Base-by-base conservation (phyloP, 2,888 invertebrate species). In the Andrena marginata region DNA sequence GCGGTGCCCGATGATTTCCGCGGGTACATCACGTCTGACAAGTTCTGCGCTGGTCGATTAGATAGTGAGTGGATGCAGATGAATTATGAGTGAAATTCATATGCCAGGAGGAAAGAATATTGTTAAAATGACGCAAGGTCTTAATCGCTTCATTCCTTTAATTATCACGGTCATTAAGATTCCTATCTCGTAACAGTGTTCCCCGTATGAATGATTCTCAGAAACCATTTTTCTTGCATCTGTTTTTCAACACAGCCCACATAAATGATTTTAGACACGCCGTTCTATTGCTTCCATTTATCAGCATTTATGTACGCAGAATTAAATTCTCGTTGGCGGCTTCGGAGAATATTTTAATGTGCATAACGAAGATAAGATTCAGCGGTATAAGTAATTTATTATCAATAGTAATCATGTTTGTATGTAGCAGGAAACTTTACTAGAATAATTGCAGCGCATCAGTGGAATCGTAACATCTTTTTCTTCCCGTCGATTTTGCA, bases 41-140 rank as follows among this genome's bases (percentile, higher is more conserved):
- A 91, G 71, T 91, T 92, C 59, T 90, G 90, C 51, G 91, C 91
- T 23, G 91, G 90, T 5, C 81, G 85, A 49, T 74, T 84, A 33
- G 91, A 91, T 62, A 90, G 89, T 90, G 54, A 84, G 76, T 81
- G 0, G 16, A 23, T 35, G 68, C 33, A 33, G 56, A 56, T 56
- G 56, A 56, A 13, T 26, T 26, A 56, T 56, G 26, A 56, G 4
- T 56, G 3, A 10, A 26, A 23, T 23, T 56, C 4, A 26, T 13
- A 23, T 56, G 23, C 20, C 23, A 26, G 56, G 10, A 23, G 56
- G 23, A 56, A 56, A 4, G 23, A 4, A 23, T 23, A 16, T 42
- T 42, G 42, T 42, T 42, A 16, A 42, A 42, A 42, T 42, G 42
- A 42, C 42, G 42, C 42, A 13, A 16, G 42, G 42, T 42, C 16